A percentile compares a stretch with the other conserved stretches of the same genome.
Conservation (phyloP, 2,113 vertebrate genomes). For the Corythaixoides concolor region DNA sequence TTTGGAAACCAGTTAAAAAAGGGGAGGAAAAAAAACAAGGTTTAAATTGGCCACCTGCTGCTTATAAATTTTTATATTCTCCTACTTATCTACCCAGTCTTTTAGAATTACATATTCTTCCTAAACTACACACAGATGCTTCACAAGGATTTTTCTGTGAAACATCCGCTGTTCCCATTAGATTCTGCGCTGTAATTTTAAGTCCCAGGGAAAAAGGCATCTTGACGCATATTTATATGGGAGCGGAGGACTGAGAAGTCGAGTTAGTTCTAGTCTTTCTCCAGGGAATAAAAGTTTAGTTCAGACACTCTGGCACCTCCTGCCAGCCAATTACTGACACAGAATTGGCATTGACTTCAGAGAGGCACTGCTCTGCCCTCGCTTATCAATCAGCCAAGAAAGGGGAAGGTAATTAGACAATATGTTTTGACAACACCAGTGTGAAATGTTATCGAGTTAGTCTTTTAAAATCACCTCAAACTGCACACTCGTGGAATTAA, state of each 20-base stretch:
- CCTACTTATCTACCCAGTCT: conserved; percentile 20
- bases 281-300: conserved; percentile 15
- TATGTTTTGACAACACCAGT: conserved; percentile 60
- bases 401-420: conserved; percentile 62
- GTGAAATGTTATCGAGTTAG: conserved; percentile 46
- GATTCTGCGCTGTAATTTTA: conserved; percentile 17
- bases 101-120: conserved; percentile 45
- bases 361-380: conserved; percentile 51
- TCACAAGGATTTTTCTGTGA: conserved; percentile 17
- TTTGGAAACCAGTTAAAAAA: background rate
- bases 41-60: conserved; percentile 37
- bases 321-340: conserved; percentile 43
- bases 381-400: conserved; percentile 64
- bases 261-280: conserved; percentile 42
- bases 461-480: conserved; percentile 40
- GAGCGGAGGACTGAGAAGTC: background rate
- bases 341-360: conserved; percentile 47
- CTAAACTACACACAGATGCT: background rate
- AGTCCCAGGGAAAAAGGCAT: conserved; percentile 35
- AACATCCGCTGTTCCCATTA: conserved; percentile 29
- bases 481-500: conserved; percentile 19
- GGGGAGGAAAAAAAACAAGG: background rate
- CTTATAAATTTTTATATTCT: conserved; percentile 36
- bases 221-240: conserved; percentile 2
- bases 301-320: conserved; percentile 37